Evolutionary conservation across 2,797 vertebrate species (phyloP).

Genomic region (Pteronotus mesoamericanus): DNA sequence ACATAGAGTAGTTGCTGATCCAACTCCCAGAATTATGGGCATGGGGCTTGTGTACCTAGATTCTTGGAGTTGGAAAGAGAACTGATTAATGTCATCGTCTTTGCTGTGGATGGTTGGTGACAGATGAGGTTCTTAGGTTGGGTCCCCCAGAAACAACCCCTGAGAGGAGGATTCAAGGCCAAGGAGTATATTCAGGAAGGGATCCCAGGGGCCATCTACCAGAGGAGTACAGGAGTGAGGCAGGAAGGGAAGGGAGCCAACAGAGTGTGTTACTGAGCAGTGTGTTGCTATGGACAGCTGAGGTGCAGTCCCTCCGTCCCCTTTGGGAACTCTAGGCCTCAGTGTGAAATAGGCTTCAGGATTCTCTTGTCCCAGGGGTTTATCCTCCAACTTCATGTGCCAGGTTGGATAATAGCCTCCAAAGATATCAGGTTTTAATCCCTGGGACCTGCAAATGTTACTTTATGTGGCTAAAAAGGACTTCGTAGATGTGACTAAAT

Average conservation of each 20-base stretch:
- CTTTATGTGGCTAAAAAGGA: neutral
- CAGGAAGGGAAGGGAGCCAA: neutral
- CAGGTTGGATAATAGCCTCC: neutral
- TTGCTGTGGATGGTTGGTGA: neutral
- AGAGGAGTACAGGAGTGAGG: neutral
- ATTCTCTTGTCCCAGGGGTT: neutral
- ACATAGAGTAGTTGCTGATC: neutral
- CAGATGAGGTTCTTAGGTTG: neutral
- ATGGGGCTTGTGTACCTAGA: fast-evolving
- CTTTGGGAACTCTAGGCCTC: neutral
- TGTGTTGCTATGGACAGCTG: neutral
- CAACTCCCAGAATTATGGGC: too few relatives aligned
- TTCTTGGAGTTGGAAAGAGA: neutral
- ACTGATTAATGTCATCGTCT: neutral
- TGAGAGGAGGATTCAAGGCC: neutral
- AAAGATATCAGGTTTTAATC: neutral
- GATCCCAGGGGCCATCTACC: neutral
- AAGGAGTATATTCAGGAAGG: neutral
- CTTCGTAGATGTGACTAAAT: neutral
- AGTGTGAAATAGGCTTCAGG: neutral
- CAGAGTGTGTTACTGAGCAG: neutral
- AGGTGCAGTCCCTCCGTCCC: neutral
- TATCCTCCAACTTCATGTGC: neutral
- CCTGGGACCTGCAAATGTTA: neutral
- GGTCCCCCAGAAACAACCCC: neutral